Evolutionary conservation across 2,888 invertebrate genomes (phyloP).

Genomic region (Drosophila monieri): DNA sequence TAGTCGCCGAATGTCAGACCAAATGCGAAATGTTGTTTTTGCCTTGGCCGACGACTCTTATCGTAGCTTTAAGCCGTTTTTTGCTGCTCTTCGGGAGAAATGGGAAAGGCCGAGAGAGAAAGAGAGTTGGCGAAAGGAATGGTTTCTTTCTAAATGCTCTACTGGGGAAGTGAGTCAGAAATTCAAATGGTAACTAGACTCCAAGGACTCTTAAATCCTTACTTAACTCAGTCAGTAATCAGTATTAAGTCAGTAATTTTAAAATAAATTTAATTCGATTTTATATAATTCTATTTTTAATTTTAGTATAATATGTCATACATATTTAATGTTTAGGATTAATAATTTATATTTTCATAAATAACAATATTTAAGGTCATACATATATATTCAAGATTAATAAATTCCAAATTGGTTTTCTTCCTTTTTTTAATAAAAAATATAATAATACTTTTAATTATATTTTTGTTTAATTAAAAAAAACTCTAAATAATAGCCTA

Average conservation of each 20-base stretch:
- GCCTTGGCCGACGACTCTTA: slow-evolving; percentile 25
- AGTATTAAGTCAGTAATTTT: no score
- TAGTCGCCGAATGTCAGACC: slow-evolving; percentile 58
- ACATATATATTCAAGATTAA: no score
- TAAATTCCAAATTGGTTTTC: no score
- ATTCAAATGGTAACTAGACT: not conserved
- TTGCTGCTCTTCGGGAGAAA: slow-evolving; percentile 30
- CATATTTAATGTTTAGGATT: no score
- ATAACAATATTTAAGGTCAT: no score
- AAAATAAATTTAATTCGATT: no score
- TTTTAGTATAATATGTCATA: no score
- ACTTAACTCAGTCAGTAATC: no score
- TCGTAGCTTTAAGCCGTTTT: slow-evolving; percentile 23
- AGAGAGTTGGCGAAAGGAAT: not conserved
- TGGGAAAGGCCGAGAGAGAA: slow-evolving; percentile 20
- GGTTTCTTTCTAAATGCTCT: slow-evolving; percentile 13
- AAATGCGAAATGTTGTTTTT: slow-evolving; percentile 34
- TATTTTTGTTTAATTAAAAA: not conserved
- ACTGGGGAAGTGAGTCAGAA: slow-evolving; percentile 5
- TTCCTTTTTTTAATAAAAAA: no score
- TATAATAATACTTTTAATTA: not conserved
- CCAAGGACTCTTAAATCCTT: no score
- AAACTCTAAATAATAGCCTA: not conserved
- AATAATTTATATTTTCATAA: no score
- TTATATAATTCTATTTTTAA: no score